These are phyloP conservation scores for Hemicentrotus pulcherrimus DNA, from an alignment of 35 echinoderm and acorn worm genomes.

Conservation along the genomic window DNA sequence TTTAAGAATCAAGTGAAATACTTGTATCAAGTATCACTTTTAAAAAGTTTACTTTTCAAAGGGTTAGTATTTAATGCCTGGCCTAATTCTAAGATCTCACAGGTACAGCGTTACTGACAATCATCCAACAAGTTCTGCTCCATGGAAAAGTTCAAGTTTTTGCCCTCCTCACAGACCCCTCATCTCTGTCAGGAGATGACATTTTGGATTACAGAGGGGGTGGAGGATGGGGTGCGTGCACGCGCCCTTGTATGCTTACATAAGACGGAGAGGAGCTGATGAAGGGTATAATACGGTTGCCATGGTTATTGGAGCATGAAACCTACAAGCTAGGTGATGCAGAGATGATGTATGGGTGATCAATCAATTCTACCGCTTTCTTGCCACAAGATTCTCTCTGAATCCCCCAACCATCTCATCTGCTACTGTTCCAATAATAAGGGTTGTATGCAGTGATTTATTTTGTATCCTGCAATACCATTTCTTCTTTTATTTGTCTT, in stretches of 20 bases:
- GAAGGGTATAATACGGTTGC: slow-evolving; percentile 37
- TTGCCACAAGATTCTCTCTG: neutral
- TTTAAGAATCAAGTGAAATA: too few species aligned
- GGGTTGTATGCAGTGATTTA: neutral
- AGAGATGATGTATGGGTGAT: neutral
- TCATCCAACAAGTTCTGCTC: neutral
- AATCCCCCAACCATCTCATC: neutral
- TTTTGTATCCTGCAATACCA: too few species aligned
- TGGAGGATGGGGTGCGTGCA: neutral
- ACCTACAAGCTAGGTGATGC: slow-evolving; percentile 21
- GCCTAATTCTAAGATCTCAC: neutral
- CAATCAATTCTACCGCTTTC: neutral
- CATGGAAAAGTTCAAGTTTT: neutral
- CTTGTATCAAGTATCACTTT: too few species aligned
- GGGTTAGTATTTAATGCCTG: neutral
- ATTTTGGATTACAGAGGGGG: neutral
- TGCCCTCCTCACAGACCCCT: neutral
- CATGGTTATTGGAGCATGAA: slow-evolving; percentile 57
- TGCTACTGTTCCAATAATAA: neutral
- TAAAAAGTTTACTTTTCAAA: neutral
- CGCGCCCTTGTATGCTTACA: neutral
- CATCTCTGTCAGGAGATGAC: neutral
- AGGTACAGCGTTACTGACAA: neutral
- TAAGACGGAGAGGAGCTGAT: slow-evolving; percentile 6
- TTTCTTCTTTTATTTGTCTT: too few species aligned